phyloP scores from a whole-genome alignment of 2,113 vertebrate genomes.

The Callithrix jacchus region DNA sequence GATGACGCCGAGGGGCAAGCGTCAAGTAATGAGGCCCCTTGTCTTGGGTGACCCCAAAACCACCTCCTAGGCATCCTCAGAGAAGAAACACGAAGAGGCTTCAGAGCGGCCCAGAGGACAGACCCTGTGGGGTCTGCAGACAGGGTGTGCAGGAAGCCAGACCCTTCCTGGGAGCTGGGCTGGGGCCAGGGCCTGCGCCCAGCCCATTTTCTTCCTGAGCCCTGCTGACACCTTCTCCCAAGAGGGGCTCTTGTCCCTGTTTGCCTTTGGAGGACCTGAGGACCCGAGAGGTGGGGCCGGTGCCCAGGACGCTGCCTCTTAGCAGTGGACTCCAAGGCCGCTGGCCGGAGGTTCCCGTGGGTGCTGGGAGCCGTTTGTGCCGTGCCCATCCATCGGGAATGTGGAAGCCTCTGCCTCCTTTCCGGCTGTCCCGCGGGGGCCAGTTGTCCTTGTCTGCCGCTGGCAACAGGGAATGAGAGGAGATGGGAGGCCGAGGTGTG shows the following conservation, averaged over 20 bases:
- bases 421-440: fast-evolving
- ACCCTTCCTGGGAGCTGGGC: too few species aligned
- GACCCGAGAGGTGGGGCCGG: not conserved
- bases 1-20: not conserved
- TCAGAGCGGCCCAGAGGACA: not conserved
- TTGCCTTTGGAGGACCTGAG: not conserved
- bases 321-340: not conserved
- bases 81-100: not conserved
- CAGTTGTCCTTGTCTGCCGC: fast-evolving
- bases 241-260: not conserved
- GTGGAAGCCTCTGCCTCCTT: not conserved
- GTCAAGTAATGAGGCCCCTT: not conserved
- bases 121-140: too few species aligned
- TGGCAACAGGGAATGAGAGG: fast-evolving
- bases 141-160: too few species aligned
- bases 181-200: fast-evolving
- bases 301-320: too few species aligned
- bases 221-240: not conserved
- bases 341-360: not conserved
- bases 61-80: not conserved
- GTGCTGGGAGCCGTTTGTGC: fast-evolving
- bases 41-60: not conserved
- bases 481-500: not conserved
- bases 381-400: not conserved
- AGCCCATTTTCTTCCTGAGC: not conserved